Conservation (phyloP, 2,888 invertebrate genomes). For the Bombyx huttoni region DNA sequence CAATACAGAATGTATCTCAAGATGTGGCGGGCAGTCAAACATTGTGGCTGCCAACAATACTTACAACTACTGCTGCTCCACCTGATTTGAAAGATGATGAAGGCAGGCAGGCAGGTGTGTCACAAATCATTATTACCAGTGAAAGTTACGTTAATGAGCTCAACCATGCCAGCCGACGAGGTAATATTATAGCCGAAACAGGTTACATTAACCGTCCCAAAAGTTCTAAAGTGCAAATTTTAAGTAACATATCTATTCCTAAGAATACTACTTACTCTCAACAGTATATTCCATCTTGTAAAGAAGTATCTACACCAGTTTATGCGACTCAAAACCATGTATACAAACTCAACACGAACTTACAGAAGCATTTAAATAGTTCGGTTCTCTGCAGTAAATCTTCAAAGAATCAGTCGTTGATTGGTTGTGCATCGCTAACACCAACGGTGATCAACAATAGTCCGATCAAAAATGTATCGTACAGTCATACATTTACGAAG, state of each 20-base stretch:
- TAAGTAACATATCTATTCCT: slow-evolving; percentile 63
- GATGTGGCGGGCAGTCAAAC: slow-evolving; percentile 57
- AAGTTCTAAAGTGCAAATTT: slow-evolving; percentile 62
- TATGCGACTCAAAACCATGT: slow-evolving; percentile 58
- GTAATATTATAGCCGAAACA: slow-evolving; percentile 54
- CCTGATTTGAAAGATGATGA: slow-evolving; percentile 53
- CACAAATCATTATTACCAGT: slow-evolving; percentile 63
- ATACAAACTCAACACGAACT: slow-evolving; percentile 52
- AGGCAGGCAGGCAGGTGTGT: slow-evolving; percentile 42
- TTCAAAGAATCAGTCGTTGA: slow-evolving; percentile 51
- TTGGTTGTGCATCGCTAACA: slow-evolving; percentile 47
- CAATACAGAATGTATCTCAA: slow-evolving; percentile 61
- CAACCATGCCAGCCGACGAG: slow-evolving; percentile 37
- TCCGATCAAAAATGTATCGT: slow-evolving; percentile 56
- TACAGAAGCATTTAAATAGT: slow-evolving; percentile 49
- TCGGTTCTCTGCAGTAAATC: slow-evolving; percentile 56
- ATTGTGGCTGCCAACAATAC: slow-evolving; percentile 61
- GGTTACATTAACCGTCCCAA: slow-evolving; percentile 51
- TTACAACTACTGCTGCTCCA: slow-evolving; percentile 44
- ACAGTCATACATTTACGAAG: slow-evolving; percentile 55
- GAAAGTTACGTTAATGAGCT: slow-evolving; percentile 56
- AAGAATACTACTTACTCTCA: slow-evolving; percentile 53
- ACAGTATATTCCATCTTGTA: slow-evolving; percentile 46
- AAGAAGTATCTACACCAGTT: slow-evolving; percentile 48
- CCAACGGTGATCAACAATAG: slow-evolving; percentile 48